Evolutionary conservation across 2,888 invertebrate species (phyloP).

Genomic region (Notodonta dromedarius): DNA sequence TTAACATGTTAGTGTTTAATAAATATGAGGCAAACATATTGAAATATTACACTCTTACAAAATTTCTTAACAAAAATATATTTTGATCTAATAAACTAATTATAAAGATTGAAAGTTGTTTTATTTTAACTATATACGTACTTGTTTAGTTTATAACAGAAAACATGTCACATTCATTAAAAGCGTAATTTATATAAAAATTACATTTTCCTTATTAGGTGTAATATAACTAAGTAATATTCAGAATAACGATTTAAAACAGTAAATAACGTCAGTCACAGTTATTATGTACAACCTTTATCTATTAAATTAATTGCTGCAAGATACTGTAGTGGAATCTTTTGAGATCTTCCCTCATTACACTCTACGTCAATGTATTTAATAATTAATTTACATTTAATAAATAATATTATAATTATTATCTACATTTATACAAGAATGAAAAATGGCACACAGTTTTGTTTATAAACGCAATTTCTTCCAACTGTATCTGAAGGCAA

Average conservation of each 20-base stretch:
- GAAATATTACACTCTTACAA: too few relatives aligned
- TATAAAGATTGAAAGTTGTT: too few relatives aligned
- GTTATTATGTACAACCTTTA: constrained; percentile 27
- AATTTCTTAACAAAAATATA: too few relatives aligned
- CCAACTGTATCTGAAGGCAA: too few relatives aligned
- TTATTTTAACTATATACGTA: too few relatives aligned
- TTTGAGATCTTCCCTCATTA: constrained; percentile 35
- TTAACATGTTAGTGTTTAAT: constrained; percentile 20
- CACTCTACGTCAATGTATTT: background rate
- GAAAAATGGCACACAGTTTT: background rate
- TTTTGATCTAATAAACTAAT: too few relatives aligned
- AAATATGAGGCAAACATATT: constrained; percentile 14
- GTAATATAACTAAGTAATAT: background rate
- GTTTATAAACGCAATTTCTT: background rate
- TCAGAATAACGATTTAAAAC: constrained; percentile 21
- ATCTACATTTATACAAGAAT: background rate
- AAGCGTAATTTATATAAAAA: too few relatives aligned
- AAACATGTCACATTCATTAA: too few relatives aligned
- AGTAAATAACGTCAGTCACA: constrained; percentile 30
- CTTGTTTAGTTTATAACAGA: too few relatives aligned
- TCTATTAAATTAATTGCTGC: constrained; percentile 33
- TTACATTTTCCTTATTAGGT: too few relatives aligned
- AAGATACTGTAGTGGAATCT: constrained; percentile 43
- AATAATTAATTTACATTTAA: constrained; percentile 1
- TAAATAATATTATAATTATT: background rate